Conservation (phyloP, 1,140 invertebrate species). For the Eurytemora carolleeae region DNA sequence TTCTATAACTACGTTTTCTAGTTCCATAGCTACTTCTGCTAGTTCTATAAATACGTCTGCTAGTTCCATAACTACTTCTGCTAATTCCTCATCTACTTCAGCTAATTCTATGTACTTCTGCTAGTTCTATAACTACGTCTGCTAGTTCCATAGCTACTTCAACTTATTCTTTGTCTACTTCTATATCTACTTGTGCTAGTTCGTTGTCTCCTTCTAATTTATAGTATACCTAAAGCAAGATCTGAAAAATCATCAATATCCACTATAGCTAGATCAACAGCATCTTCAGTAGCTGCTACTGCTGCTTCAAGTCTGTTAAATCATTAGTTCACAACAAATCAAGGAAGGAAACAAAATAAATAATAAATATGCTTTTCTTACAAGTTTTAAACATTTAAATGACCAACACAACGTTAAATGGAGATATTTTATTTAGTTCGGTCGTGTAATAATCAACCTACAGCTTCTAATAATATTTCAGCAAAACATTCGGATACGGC, state of each 20-base stretch:
- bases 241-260: constrained; percentile 12
- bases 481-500: too few relatives aligned
- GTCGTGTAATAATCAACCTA: too few relatives aligned
- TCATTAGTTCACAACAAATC: too few relatives aligned
- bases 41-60: too few relatives aligned
- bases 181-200: background rate
- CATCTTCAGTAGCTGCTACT: constrained; percentile 7
- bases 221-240: too few relatives aligned
- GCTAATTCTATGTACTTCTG: constrained; percentile 6
- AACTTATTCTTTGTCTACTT: constrained; percentile 5
- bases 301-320: constrained; percentile 9
- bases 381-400: background rate
- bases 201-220: background rate
- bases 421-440: too few relatives aligned
- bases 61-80: too few relatives aligned
- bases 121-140: constrained; percentile 1
- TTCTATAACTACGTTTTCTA: too few relatives aligned
- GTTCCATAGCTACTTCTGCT: too few relatives aligned
- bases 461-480: too few relatives aligned
- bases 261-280: constrained; percentile 11
- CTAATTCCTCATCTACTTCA: constrained; percentile 15
- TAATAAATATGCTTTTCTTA: background rate
- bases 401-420: too few relatives aligned
- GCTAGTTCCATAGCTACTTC: background rate
- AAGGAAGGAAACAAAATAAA: too few relatives aligned